Evolutionary conservation across 2,113 vertebrate species (phyloP).

Genomic region (Pica pica): DNA sequence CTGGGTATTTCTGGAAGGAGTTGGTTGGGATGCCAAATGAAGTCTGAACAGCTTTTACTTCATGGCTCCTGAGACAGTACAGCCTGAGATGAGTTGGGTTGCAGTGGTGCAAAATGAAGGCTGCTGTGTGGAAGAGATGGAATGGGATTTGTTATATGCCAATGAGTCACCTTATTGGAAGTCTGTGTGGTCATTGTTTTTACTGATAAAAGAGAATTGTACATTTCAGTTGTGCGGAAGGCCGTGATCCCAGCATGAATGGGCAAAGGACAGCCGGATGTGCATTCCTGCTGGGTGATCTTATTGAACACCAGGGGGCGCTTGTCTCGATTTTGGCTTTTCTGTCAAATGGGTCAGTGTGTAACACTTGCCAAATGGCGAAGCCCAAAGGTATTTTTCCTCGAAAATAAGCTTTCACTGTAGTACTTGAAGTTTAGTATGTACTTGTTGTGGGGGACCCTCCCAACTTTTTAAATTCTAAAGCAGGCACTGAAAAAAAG

Average conservation of each 20-base stretch:
- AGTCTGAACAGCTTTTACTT: background rate
- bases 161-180: background rate
- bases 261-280: background rate
- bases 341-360: background rate
- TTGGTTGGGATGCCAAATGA: background rate
- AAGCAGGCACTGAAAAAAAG: background rate
- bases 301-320: accelerated
- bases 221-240: background rate
- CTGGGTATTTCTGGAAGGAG: background rate
- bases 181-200: background rate
- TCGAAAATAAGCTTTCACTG: background rate
- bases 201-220: background rate
- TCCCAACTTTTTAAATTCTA: background rate
- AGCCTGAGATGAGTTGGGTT: background rate
- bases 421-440: background rate
- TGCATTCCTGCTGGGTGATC: background rate
- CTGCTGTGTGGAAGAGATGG: background rate
- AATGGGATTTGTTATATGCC: background rate
- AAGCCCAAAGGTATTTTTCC: background rate
- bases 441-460: background rate
- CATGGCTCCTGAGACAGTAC: background rate
- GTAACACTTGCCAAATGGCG: background rate
- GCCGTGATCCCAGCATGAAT: background rate
- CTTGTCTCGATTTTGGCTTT: background rate
- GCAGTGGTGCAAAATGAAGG: background rate